A percentile compares a stretch with the other conserved stretches of the same genome.
Evolutionary conservation across 2,113 vertebrate species (phyloP).

Genomic region (Salminus brasiliensis): DNA sequence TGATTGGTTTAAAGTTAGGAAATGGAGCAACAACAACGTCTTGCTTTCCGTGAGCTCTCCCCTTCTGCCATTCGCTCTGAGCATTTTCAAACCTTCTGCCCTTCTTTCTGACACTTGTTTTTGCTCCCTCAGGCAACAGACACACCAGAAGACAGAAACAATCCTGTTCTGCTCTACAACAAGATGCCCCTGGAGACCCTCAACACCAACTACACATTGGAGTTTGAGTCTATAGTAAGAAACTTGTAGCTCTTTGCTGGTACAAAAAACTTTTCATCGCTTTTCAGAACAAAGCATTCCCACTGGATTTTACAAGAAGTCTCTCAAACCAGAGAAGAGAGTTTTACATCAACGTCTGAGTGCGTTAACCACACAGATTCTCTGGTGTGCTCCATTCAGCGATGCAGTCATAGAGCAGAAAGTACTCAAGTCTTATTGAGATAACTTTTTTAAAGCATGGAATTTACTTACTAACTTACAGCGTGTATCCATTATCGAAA

Average conservation of each 20-base stretch:
- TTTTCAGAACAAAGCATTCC: not conserved
- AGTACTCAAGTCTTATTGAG: no score
- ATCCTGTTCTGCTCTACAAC: slow-evolving; percentile 89
- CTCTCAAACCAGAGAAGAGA: not conserved
- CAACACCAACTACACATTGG: slow-evolving; percentile 85
- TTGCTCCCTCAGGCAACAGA: slow-evolving; percentile 82
- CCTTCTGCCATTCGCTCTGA: no score
- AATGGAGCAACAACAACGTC: not conserved
- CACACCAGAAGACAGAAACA: slow-evolving; percentile 88
- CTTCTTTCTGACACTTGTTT: slow-evolving; percentile 42
- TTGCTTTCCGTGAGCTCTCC: not conserved
- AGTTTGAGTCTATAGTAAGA: slow-evolving; percentile 78
- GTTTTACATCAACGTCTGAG: no score
- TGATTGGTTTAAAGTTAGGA: no score
- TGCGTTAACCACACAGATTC: not conserved
- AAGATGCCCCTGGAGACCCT: slow-evolving; percentile 88
- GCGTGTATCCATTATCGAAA: no score
- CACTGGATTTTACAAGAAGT: not conserved
- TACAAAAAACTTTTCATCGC: not conserved
- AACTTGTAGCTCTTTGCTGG: not conserved
- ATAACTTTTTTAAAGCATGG: no score
- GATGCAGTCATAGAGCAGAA: no score
- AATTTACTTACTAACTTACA: no score
- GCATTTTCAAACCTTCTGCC: not conserved
- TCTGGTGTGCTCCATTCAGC: not conserved